A percentile compares a stretch with the other conserved stretches of the same genome.
Evolutionary conservation across 64 coral and sea anemone genomes (phyloP).

Genomic region (Actinia equina): DNA sequence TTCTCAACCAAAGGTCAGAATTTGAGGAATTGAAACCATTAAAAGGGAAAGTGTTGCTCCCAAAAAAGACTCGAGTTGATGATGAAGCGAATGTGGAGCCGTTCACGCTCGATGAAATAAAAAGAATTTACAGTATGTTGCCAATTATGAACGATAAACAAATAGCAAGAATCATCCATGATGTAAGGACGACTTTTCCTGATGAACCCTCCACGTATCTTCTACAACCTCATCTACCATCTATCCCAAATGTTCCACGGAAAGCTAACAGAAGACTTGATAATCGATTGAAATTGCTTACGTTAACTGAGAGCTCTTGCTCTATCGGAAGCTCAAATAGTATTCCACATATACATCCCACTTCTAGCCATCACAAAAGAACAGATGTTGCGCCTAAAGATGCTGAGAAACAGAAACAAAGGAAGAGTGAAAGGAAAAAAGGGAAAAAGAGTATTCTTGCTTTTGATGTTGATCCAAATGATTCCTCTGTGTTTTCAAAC

Average conservation of each 20-base stretch:
- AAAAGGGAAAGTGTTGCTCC: slow-evolving; percentile 7
- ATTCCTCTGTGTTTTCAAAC: slow-evolving; percentile 78
- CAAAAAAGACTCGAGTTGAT: background rate
- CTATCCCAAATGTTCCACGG: slow-evolving; percentile 85
- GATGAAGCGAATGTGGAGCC: background rate
- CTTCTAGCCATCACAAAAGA: background rate
- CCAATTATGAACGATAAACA: slow-evolving; percentile 62
- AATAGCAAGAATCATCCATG: slow-evolving; percentile 58
- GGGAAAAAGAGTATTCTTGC: slow-evolving; percentile 42
- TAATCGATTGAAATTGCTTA: slow-evolving; percentile 74
- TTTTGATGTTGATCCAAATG: slow-evolving; percentile 94
- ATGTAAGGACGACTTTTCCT: slow-evolving; percentile 26
- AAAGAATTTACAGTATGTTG: slow-evolving; percentile 22
- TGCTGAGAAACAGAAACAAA: slow-evolving; percentile 12
- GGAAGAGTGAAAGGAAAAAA: slow-evolving; percentile 2
- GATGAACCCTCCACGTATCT: slow-evolving; percentile 51
- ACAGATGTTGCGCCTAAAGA: background rate
- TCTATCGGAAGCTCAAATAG: slow-evolving; percentile 8
- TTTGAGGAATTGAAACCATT: background rate
- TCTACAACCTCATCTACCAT: slow-evolving; percentile 78
- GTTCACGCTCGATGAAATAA: slow-evolving; percentile 19
- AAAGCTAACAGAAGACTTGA: slow-evolving; percentile 61
- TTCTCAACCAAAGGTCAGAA: background rate
- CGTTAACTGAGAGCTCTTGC: slow-evolving; percentile 53
- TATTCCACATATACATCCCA: background rate